Base-by-base conservation (phyloP, 2,113 vertebrate genomes). In the Callocephalon fimbriatum region DNA sequence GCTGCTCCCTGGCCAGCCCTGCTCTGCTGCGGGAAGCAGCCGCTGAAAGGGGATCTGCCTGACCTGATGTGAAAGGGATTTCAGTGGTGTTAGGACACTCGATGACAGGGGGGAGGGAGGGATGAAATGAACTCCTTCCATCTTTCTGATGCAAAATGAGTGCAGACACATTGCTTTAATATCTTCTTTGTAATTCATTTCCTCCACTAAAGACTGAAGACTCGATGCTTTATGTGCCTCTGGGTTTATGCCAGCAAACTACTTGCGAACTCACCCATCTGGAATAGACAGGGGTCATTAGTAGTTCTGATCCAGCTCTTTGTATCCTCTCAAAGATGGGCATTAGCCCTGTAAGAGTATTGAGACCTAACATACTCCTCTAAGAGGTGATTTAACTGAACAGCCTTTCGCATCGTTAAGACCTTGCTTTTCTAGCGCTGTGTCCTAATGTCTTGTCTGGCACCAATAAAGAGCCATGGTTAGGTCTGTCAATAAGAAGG, bases 141-240 rank as follows among this genome's bases (percentile, higher is more conserved):
- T 96, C 87, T 86, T 96, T 59, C 81, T 96, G 90, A 97, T 95
- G 90, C 79, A 92, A 94, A 96, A 96, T 96, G 94, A 97, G 96
- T 95, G 96, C 87, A 90, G 94, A 96, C 97, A 96, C 90, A 93
- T 90, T 96, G 95, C 94, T 96, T 97, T 96, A 96, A 95, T 96
- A 94, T 95, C 88, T 89, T 59, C 89, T 97, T 93, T 79, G 95
- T 93, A 97, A 94, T 85, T 97, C 88, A 92, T 96, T 97, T 97
- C 97, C 85, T 95, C 86, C 72, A 61, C 86, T 81, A 92, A 70
- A 96, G 65, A 70, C 88, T 74, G 94, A 96, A 93, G 90, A 87
- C 58, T 95, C 44, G 25, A 71, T 93, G 71, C 80, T 97, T 97
- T 93, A 95, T 89, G 47, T 76, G 67, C 78, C 74, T 56, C 78